These are phyloP conservation scores for Agonopterix arenella DNA, from an alignment of 2,888 invertebrate genomes.

Conservation along the genomic window DNA sequence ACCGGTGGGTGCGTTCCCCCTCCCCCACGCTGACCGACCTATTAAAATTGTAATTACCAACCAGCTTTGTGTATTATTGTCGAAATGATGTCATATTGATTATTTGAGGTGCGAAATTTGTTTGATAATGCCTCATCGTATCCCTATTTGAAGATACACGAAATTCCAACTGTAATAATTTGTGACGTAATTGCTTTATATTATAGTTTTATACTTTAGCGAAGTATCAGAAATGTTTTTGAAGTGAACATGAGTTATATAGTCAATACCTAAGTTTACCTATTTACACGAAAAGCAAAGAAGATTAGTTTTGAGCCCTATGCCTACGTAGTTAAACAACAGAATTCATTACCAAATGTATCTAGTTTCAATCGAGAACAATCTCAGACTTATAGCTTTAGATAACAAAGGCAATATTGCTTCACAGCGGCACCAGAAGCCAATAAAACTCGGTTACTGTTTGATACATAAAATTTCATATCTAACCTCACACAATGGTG, in stretches of 20 bases:
- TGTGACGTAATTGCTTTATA: too few species aligned
- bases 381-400: background rate
- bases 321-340: too few species aligned
- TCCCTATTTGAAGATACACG: too few species aligned
- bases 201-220: too few species aligned
- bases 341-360: background rate
- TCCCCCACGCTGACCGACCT: constrained; percentile 55
- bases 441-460: constrained; percentile 1
- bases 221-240: too few species aligned
- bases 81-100: constrained; percentile 56
- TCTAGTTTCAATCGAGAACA: background rate
- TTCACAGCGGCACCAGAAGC: background rate
- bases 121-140: background rate
- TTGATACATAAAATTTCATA: constrained; percentile 16
- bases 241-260: too few species aligned
- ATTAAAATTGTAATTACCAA: constrained; percentile 69
- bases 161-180: too few species aligned
- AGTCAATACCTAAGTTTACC: too few species aligned
- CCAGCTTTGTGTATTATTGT: constrained; percentile 58
- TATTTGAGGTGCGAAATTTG: constrained; percentile 15
- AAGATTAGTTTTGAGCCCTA: too few species aligned
- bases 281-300: too few species aligned
- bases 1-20: constrained; percentile 15
- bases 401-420: constrained; percentile 1
- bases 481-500: constrained; percentile 6